Conservation (phyloP, 1,140 invertebrate genomes). For the Lethrus apterus region DNA sequence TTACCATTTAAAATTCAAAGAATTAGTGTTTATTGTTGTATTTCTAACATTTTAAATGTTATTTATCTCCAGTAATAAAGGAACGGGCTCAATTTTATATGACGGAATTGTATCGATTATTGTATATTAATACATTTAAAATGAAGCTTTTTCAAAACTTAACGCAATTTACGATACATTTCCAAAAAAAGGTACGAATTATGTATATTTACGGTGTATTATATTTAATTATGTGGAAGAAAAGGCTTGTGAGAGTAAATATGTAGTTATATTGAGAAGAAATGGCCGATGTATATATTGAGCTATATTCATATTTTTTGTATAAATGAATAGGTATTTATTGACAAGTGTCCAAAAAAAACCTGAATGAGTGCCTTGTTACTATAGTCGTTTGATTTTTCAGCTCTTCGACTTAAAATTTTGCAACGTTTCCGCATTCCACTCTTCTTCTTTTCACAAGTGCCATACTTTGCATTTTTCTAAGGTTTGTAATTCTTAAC, state of each 20-base stretch:
- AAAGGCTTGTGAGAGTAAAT: slow-evolving; percentile 29
- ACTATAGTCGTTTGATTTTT: no score
- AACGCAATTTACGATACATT: no score
- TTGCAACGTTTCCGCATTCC: no score
- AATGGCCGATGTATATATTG: slow-evolving; percentile 23
- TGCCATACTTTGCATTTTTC: no score
- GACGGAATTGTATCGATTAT: no score
- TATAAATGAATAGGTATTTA: slow-evolving; percentile 23
- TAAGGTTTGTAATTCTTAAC: no score
- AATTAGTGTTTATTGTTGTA: slow-evolving; percentile 12
- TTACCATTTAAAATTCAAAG: no score
- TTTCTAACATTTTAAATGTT: slow-evolving; percentile 12
- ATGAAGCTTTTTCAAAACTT: no score
- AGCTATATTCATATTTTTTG: slow-evolving; percentile 20
- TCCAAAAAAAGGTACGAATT: no score
- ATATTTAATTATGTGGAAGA: slow-evolving; percentile 18
- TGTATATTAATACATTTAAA: slow-evolving; percentile 2
- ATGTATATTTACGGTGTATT: slow-evolving; percentile 11
- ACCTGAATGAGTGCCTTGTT: slow-evolving; percentile 35
- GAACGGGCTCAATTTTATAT: slow-evolving; percentile 11
- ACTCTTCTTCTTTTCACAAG: no score
- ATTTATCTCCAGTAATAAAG: slow-evolving; percentile 5
- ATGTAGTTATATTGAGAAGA: slow-evolving; percentile 23
- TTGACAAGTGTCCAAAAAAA: slow-evolving; percentile 22
- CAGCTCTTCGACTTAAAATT: no score